Conservation (phyloP, 2,797 vertebrate genomes). For the Hydrocynus forskahlii region DNA sequence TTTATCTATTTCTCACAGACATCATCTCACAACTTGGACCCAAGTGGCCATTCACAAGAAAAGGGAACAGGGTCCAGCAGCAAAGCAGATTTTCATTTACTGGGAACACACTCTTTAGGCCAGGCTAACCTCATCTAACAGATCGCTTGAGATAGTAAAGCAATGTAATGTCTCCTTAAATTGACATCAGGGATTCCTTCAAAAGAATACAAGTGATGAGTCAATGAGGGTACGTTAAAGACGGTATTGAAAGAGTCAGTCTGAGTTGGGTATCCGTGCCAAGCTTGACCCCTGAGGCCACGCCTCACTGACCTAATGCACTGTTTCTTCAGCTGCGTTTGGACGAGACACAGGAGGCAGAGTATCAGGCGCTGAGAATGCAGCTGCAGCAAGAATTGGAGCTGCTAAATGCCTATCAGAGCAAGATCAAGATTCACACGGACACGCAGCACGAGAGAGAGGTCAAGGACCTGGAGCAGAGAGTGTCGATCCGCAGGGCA, state of each 20-base stretch:
- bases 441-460: constrained; percentile 90
- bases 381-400: constrained; percentile 93
- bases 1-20: neutral
- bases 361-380: constrained; percentile 90
- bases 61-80: neutral
- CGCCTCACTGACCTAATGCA: constrained; percentile 24
- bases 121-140: too few relatives aligned
- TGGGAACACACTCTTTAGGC: too few relatives aligned
- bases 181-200: neutral
- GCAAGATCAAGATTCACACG: constrained; percentile 95
- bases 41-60: too few relatives aligned
- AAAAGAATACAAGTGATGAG: neutral
- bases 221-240: neutral
- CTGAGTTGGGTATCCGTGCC: constrained; percentile 9
- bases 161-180: neutral
- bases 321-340: constrained; percentile 80
- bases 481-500: constrained; percentile 89
- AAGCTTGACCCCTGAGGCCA: neutral
- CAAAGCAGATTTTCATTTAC: too few relatives aligned
- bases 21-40: neutral
- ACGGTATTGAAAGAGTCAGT: neutral
- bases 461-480: constrained; percentile 90
- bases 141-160: too few relatives aligned
- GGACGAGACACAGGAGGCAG: constrained; percentile 91
- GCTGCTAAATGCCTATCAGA: constrained; percentile 93